Percentiles rank a stretch among this genome's conserved stretches.
These are phyloP conservation scores for Hyphantria cunea DNA, from an alignment of 1,140 invertebrate genomes.

Conservation along the genomic window DNA sequence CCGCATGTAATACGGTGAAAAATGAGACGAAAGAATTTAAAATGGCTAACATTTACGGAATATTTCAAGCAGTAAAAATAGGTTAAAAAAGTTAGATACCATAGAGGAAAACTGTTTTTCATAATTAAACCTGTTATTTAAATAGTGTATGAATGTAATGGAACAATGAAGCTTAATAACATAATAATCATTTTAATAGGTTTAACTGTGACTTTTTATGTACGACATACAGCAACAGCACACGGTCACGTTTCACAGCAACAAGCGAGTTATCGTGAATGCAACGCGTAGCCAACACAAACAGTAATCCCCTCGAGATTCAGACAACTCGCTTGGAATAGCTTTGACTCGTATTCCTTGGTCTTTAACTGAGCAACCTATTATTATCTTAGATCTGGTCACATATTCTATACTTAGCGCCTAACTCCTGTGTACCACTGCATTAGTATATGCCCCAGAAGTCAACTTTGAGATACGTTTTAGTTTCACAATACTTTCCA, in stretches of 20 bases:
- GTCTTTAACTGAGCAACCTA: constrained; percentile 50
- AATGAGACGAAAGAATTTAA: constrained; percentile 62
- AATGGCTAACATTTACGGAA: constrained; percentile 58
- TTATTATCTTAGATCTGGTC: constrained; percentile 41
- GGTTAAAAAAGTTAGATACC: constrained; percentile 22
- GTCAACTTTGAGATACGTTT: too few relatives aligned
- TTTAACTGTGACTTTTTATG: too few relatives aligned
- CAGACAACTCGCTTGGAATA: constrained; percentile 49
- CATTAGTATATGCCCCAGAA: neutral
- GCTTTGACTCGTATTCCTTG: constrained; percentile 48
- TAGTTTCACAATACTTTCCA: too few relatives aligned
- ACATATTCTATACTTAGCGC: constrained; percentile 44
- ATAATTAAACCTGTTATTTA: constrained; percentile 22
- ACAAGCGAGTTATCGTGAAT: constrained; percentile 47
- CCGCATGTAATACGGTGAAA: constrained; percentile 57
- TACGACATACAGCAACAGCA: too few relatives aligned
- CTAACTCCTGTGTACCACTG: constrained; percentile 17
- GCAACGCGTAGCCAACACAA: constrained; percentile 44
- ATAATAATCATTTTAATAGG: too few relatives aligned
- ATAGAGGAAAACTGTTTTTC: constrained; percentile 19
- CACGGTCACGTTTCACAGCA: constrained; percentile 42
- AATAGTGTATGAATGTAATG: too few relatives aligned
- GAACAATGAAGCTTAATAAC: too few relatives aligned
- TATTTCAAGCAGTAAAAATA: constrained; percentile 41
- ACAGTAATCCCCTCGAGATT: constrained; percentile 52